Conservation (phyloP, 2,888 invertebrate genomes). For the Clanis bilineata region DNA sequence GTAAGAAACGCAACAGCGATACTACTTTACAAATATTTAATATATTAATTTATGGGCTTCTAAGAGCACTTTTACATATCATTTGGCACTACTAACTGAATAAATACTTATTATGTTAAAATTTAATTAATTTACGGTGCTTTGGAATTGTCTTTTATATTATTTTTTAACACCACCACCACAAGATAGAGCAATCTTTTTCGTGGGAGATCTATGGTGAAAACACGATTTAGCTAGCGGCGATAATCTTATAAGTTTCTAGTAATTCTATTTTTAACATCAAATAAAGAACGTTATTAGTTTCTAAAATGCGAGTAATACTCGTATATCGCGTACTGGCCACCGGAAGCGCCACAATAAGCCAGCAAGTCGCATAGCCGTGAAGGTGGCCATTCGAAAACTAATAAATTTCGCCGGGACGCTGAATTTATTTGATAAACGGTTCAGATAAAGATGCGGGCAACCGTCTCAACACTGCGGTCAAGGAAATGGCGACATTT, state of each 20-base stretch:
- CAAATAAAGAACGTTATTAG: constrained; percentile 39
- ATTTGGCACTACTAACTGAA: no score
- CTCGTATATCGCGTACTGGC: constrained; percentile 55
- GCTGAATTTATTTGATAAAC: constrained; percentile 78
- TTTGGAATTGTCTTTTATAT: no score
- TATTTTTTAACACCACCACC: no score
- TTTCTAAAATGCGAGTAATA: constrained; percentile 43
- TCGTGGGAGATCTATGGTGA: no score
- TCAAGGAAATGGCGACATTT: constrained; percentile 40
- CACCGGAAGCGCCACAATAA: constrained; percentile 54
- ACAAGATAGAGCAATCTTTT: no score
- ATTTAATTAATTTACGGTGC: no score
- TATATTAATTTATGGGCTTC: no score
- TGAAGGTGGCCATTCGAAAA: constrained; percentile 68
- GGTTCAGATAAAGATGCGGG: constrained; percentile 64
- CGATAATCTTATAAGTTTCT: neutral
- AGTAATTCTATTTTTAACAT: neutral
- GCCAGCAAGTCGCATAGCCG: constrained; percentile 56
- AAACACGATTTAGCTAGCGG: neutral
- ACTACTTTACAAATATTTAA: no score
- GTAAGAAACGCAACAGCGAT: no score
- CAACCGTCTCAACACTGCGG: constrained; percentile 53
- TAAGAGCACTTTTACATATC: no score
- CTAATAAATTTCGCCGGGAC: constrained; percentile 72
- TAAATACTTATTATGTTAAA: no score